Evolutionary conservation across 2,113 vertebrate species (phyloP), one percentile per base, ranked within the genome.

Genomic region (Plecturocebus donacophilus): DNA sequence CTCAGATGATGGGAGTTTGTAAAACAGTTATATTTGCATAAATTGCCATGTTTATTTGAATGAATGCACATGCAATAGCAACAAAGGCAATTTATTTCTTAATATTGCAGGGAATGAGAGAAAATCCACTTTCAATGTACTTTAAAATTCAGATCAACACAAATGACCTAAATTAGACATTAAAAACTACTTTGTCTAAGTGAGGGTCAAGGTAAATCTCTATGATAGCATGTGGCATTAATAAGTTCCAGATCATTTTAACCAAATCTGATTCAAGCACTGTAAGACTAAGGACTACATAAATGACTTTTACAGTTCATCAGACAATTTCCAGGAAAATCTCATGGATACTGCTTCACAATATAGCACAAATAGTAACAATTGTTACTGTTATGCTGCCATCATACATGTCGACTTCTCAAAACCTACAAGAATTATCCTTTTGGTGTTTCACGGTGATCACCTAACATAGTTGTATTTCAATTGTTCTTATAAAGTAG

Each of bases 11-110:
- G 91, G 23, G 84, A 27, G 89, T 95, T 58, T 86, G 83, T 90
- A 90, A 95, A 93, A 96, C 35, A 87, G n/a, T 90, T 80, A 3
- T 35, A 95, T 98, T 98, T 98, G 96, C 97, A 98, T 98, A 91
- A 91, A 96, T 95, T 54, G 13, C 23, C 86, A 90, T 97, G 54
- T 96, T 98, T 90, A 2, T 93, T 94, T 35, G 0, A 92, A 97
- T 97, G 89, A 90, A 97, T 98, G 95, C 96, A 97, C 86, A 97
- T 96, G 38, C 58, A 94, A 52, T 75, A 91, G 98, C 98, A 98
- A 90, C 79, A 90, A 88, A 98, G 97, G 91, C 58, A 91, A 86
- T 6, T 94, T 97, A 84, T 97, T 91, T 89, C 93, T 98, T 97
- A 97, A 92, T 98, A 82, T 91, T 8, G 13, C 66, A 93, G 91